Base-by-base conservation (phyloP, 1,140 invertebrate genomes). In the Drosophila navojoa region DNA sequence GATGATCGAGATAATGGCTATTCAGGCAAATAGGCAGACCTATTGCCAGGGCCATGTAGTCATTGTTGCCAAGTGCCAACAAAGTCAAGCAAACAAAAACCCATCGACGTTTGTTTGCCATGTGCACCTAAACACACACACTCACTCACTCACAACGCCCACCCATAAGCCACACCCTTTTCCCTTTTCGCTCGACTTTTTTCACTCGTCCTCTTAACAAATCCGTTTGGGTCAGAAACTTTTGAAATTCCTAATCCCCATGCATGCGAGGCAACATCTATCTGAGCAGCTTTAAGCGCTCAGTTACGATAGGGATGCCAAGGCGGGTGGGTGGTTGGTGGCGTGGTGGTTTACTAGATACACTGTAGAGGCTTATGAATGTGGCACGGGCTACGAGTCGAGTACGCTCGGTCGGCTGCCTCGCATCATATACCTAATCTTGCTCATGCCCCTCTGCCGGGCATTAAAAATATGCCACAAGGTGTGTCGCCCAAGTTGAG, bases 171-270 rank as follows among this genome's bases (percentile, higher is more conserved):
- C 62, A 45, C 32, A 22, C n/a, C 42, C 22, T 16, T 13, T 53
- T 49, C 16, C 16, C 27, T 38, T 29, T 15, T 25, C 1, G 16
- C 25, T 35, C 25, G 42, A 40, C 52, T 19, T 25, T 50, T 22
- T 19, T 45, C 45, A 44, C 1, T 50, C 53, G 5, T 9, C 32
- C 60, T 58, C 25, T 42, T n/a, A n/a, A 45, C 57, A 82, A 87
- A 89, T 78, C 84, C 82, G 76, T 87, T 89, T 87, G 82, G 82
- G 82, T 87, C 84, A 87, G 55, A 87, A 87, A 87, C 79, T 87
- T 87, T 87, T 87, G 79, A 87, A 87, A 87, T 82, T 87, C 76
- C 72, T 89, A 87, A 87, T 87, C 84, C 84, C 69, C 82, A 55
- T 82, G 72, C 68, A 76, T 69, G 66, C 55, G 52, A 71, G 59